Evolutionary conservation across 2,888 invertebrate species (phyloP), one percentile per base, ranked within the genome.

Genomic region (Lamellibrachia satsuma): DNA sequence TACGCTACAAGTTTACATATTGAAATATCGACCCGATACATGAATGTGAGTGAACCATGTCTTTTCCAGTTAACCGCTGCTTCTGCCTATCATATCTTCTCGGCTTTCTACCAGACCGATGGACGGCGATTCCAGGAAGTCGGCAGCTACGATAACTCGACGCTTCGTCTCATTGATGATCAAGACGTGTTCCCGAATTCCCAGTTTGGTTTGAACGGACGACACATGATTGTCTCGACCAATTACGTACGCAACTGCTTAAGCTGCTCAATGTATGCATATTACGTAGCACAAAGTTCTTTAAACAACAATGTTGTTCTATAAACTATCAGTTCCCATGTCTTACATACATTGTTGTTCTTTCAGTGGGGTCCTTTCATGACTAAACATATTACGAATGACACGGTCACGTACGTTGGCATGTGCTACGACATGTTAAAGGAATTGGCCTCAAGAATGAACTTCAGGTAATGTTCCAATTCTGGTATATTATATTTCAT

Each of bases 331-430:
- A 60, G 1, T 90, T 3, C 27, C 22, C 3, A 22, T n/a, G n/a
- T 57, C 52, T 55, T 8, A 8, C 11, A 6, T 60, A 27, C 15
- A 91, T 90, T 8, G 8, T 75, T 93, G 90, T n/a, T 92, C 39
- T 93, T 93, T 39, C 91, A 95, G 95, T 95, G 94, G 92, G 92
- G 93, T 22, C 94, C 94, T 52, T 95, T 95, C 92, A 94, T 94
- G 22, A 93, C 93, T 0, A 94, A 94, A 52, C 93, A 92, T 52
- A 90, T 92, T 6, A 60, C 91, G 4, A 90, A 92, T 3, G 94
- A 94, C 90, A 90, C 91, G 0, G 90, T 92, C 1, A 55, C 91
- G 52, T 95, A 94, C 91, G 93, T 93, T 7, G 95, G 95, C 11
- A 93, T 94, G 60, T 94, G 94, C 92, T 93, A 93, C 90, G 95